Evolutionary conservation across 2,888 invertebrate species (phyloP), one percentile per base, ranked within the genome.

Genomic region (Urechis unicinctus): DNA sequence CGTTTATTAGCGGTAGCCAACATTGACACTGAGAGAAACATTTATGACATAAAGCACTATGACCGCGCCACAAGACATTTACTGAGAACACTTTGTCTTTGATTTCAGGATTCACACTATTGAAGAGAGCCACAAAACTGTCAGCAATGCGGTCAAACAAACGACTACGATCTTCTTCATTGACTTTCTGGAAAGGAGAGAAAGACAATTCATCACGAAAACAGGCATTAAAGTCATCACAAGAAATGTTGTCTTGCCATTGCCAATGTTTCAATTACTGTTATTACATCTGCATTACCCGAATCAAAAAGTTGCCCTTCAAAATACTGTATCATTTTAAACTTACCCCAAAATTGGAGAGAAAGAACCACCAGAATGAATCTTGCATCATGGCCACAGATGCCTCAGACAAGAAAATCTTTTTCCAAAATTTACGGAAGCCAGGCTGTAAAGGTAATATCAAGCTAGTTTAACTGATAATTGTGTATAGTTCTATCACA

Each of bases 391-490:
- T 65, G 24, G 74, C 75, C 17, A 74, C 69, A 9, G 75, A 75
- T 1, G 75, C 74, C 53, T 77, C 77, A 1, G 75, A 77, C 50
- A 72, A 58, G 61, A 75, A 76, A 51, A 75, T 60, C 61, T 75
- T 77, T 64, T 74, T 74, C 77, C 75, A 77, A 55, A 75, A 74
- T 60, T 73, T 75, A 56, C 64, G 68, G 61, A 75, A 75, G 1
- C 74, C 76, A 64, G 72, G 66, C 75, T 76, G 59, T 26, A 61
- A 59, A 51, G 48, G 17, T n/a, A 17, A 49, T 25, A 49, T 9
- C 6, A 49, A 49, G 21, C 9, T 36, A 36, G 17, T 13, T 36
- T 6, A 36, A 36, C 36, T 36, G 17, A 36, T 13, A 36, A 36
- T 36, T 13, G 17, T 36, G 9, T 36, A 13, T 36, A 6, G 17